Base-by-base conservation (phyloP, 2,888 invertebrate species). In the Poecilus cupreus region DNA sequence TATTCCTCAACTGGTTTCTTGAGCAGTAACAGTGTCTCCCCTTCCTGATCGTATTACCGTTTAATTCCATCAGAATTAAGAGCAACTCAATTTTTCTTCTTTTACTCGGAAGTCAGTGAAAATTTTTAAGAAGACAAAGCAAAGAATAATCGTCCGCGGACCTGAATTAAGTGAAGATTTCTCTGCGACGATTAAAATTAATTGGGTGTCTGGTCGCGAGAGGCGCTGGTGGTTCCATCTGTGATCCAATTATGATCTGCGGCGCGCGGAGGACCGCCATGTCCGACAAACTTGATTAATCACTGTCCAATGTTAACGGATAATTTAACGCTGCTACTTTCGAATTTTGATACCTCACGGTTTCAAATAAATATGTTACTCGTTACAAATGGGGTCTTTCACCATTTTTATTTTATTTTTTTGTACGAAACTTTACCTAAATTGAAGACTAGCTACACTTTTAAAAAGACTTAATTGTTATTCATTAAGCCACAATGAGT, bases 171-270 rank as follows among this genome's bases (percentile, higher is more conserved):
- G 43, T 72, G 72, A 46, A 72, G 72, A 72, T 72, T 72, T 72
- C 72, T 22, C 20, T 39, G 72, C 43, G 72, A 72, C 72, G 72
- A 72, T 72, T 72, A 72, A 76, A 76, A 76, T 77, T 57, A 77
- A 77, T 77, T 77, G 76, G 57, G 49, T 51, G 57, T 57, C 32
- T 57, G 60, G n/a, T n/a, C n/a, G n/a, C n/a, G n/a, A n/a, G n/a
- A n/a, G 20, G 39, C 57, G 18, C 4, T 16, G 24, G 32, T 32
- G 54, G 54, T 32, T 37, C 75, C 76, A 77, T 60, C 76, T 77
- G 57, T 77, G 76, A 77, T 57, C 76, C 57, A 77, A 77, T 77
- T 77, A 77, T 77, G 57, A 57, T 57, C 57, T 51, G 20, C 37
- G 26, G 16, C 8, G 11, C 18, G 10, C 37, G 70, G 32, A 18